Conservation (phyloP, 2,797 vertebrate genomes). For the Sebastes paucispinis region DNA sequence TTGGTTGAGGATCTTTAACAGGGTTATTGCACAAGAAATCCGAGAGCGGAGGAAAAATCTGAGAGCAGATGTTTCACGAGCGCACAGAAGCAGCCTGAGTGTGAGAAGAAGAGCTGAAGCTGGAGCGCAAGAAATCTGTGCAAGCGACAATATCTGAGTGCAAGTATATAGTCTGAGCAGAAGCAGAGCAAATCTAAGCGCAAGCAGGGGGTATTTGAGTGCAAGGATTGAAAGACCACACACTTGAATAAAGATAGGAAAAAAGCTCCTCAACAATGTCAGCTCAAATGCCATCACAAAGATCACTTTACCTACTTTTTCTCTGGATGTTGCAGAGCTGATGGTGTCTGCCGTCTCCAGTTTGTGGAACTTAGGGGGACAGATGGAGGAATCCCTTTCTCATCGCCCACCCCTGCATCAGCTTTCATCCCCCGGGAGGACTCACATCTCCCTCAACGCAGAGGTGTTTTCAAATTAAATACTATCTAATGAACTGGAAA, state of each 20-base stretch:
- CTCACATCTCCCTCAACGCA: conserved; percentile 73
- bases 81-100: not conserved
- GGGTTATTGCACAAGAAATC: not conserved
- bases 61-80: not conserved
- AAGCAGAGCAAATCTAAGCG: not conserved
- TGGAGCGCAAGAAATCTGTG: not conserved
- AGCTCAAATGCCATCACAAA: conserved; percentile 27
- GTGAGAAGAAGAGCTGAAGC: not conserved
- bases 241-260: not conserved
- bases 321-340: not conserved
- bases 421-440: conserved; percentile 66
- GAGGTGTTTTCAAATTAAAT: conserved; percentile 83
- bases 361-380: conserved; percentile 54
- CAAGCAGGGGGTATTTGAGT: not conserved
- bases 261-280: not conserved
- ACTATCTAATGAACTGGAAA: conserved; percentile 80
- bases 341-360: conserved; percentile 36
- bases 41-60: not conserved
- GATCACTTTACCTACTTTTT: conserved; percentile 8
- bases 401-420: conserved; percentile 64
- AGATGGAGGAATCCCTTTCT: conserved; percentile 78
- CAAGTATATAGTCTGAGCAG: not conserved
- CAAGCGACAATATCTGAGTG: not conserved
- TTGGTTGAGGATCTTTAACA: not conserved
- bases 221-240: not conserved